Percentiles rank a stretch among this genome's conserved stretches.
Conservation (phyloP, 2,888 invertebrate species). For the Podotricha telesiphe region DNA sequence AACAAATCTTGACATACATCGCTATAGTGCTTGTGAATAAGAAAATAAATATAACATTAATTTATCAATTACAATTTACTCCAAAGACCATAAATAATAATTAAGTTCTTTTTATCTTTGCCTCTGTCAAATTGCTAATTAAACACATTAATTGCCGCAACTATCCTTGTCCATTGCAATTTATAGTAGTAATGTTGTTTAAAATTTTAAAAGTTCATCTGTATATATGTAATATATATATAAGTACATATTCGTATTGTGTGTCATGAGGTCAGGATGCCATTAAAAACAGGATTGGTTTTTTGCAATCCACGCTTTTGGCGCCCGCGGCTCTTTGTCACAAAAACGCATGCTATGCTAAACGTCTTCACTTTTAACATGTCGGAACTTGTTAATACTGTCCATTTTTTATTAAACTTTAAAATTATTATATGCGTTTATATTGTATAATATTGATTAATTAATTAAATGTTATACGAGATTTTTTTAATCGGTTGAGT, state of each 20-base stretch:
- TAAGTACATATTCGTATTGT: background rate
- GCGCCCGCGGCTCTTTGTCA: background rate
- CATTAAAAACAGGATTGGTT: conserved; percentile 16
- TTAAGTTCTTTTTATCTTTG: background rate
- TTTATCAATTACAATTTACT: background rate
- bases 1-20: no score
- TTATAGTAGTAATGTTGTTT: background rate
- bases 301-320: conserved; percentile 14
- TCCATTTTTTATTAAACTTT: background rate
- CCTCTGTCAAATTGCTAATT: background rate
- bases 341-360: background rate
- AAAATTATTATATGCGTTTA: no score
- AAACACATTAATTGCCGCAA: background rate
- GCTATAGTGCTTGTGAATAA: no score
- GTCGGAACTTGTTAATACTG: background rate
- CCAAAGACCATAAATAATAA: background rate
- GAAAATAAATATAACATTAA: background rate
- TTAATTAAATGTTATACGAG: no score
- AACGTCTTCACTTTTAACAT: background rate
- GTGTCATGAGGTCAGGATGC: conserved; percentile 29
- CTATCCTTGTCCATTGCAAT: conserved; percentile 22
- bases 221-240: no score
- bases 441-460: no score
- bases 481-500: no score
- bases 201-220: background rate